Evolutionary conservation across 1,140 invertebrate genomes (phyloP), one percentile per base, ranked within the genome.

Genomic region (Ips nitidus): DNA sequence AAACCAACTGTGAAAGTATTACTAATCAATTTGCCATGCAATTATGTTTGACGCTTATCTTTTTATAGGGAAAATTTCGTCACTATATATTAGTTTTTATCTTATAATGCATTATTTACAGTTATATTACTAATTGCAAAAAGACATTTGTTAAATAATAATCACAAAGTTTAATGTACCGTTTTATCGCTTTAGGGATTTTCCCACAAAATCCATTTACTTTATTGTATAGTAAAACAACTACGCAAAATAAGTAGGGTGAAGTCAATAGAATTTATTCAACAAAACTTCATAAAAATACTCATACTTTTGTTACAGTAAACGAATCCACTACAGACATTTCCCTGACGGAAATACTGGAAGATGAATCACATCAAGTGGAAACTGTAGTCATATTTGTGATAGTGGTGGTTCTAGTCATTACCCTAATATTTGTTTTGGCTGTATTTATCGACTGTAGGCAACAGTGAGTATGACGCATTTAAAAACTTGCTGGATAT

Each of bases 371-470:
- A 2, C 71, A 73, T n/a, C 63, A 75, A 57, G 64, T 75, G 39
- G 52, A 45, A 38, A 75, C 75, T 7, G 69, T 75, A 22, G 66
- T 75, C 3, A 70, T 75, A 39, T 75, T 75, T 55, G 75, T 75
- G 41, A 72, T 75, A 68, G 67, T 66, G 62, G 73, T 71, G 36
- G 65, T 75, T 56, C n/a, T 75, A 62, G 63, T 70, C 41, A 75
- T 75, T 55, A 71, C 72, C 7, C 58, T 75, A 61, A 68, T 75
- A 63, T 75, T 75, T 61, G 47, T 71, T 40, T 66, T 73, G 6
- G 75, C 75, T 4, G 60, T 75, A 61, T 75, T 75, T 50, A 75
- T 75, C 41, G 75, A 75, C 42, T 75, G 73, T 43, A 53, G 75
- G 57, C 75, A 75, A 62, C 69, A 75, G 75, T 75, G 65, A 75